Evolutionary conservation across 1,140 invertebrate species (phyloP), one percentile per base, ranked within the genome.

Genomic region (Lerema accius): DNA sequence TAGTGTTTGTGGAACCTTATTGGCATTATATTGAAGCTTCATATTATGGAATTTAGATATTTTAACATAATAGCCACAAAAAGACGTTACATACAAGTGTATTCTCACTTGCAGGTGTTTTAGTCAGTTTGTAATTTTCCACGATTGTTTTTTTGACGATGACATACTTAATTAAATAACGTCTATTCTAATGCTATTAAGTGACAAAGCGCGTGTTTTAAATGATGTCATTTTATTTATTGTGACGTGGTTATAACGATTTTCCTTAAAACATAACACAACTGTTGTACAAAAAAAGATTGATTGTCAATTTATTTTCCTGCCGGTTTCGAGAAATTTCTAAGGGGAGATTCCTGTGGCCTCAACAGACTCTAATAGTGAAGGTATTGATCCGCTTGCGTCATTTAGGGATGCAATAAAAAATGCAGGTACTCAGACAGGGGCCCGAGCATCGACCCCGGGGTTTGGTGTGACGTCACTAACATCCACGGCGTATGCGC

Each of bases 391-490:
- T 82, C 69, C 71, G 77, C 61, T 82, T 75, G 70, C 76, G 74
- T 84, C 78, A 80, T 62, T 65, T 65, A 70, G 76, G 84, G 86
- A 82, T 87, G 84, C 73, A 76, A 81, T 79, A 89, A 90, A 89
- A 90, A 90, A 86, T 81, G 73, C 87, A 90, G 85, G 87, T 90
- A 37, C 35, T 37, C 35, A 37, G 35, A 11, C n/a, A 90, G 79
- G 73, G 78, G 73, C 73, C 74, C 78, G 87, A 82, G 67, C 87
- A 81, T 67, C 87, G 87, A 90, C 87, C 87, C 83, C 83, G 65
- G 65, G 69, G 71, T 80, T 76, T 80, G 64, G 50, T 63, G 61
- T 88, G 84, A 88, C 86, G 87, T 89, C 86, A 88, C 58, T 58
- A 71, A 71, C 67, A 69, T 63, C 67, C 58, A 67, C 55, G 53